Conservation (phyloP, 2,797 vertebrate species). For the Cercopithecus mitis region DNA sequence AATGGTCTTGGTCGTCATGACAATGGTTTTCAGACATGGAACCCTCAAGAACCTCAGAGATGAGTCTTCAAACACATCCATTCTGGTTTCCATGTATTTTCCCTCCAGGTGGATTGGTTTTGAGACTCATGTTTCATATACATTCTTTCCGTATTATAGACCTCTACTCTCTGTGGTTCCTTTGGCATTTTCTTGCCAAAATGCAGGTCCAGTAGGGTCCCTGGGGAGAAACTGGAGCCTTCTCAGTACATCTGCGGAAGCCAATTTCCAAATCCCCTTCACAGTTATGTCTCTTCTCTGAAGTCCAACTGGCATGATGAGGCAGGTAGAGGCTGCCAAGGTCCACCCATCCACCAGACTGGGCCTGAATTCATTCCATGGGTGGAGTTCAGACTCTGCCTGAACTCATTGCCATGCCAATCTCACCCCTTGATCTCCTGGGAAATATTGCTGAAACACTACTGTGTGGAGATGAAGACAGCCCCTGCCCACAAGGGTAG, state of each 20-base stretch:
- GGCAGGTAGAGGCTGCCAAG: neutral
- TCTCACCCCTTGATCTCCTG: neutral
- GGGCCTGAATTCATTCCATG: neutral
- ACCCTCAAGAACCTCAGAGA: neutral
- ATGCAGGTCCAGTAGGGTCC: neutral
- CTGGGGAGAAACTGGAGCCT: neutral
- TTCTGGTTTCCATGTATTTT: neutral
- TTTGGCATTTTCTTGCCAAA: neutral
- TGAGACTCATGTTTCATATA: neutral
- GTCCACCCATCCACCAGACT: neutral
- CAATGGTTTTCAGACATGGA: neutral
- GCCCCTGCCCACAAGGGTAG: neutral
- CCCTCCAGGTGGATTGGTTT: neutral
- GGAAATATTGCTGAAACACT: neutral
- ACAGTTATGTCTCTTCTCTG: neutral
- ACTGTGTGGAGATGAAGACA: neutral
- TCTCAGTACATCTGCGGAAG: neutral
- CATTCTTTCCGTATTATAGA: neutral
- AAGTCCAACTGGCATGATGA: neutral
- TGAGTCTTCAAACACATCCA: too few species aligned
- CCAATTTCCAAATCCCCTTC: neutral
- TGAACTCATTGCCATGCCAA: neutral
- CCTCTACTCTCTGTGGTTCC: neutral
- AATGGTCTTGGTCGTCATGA: neutral
- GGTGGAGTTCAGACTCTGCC: neutral